phyloP scores from a whole-genome alignment of 2,888 invertebrate species.

The Limnephilus marmoratus region DNA sequence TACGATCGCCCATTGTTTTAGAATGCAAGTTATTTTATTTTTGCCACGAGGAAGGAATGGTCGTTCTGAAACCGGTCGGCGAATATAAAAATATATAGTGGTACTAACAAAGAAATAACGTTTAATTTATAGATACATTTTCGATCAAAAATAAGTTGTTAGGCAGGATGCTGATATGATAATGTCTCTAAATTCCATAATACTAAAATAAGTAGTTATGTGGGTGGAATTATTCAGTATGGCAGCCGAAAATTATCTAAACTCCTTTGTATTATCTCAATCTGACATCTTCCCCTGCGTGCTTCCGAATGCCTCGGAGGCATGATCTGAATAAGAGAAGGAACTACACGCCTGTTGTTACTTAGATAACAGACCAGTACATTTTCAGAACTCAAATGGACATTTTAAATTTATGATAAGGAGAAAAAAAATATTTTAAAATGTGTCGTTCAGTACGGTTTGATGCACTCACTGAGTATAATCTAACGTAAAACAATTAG shows the following conservation, averaged over 20 bases:
- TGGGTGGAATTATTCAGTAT: neutral
- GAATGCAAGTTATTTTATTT: too few relatives aligned
- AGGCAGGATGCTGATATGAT: neutral
- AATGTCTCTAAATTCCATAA: neutral
- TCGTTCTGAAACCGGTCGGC: too few relatives aligned
- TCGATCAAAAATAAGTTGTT: neutral
- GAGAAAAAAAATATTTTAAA: neutral
- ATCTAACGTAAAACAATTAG: neutral
- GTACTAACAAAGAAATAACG: too few relatives aligned
- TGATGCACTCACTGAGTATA: neutral
- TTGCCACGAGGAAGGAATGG: too few relatives aligned
- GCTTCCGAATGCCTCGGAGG: neutral
- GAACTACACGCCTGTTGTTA: neutral
- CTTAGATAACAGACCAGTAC: too few relatives aligned
- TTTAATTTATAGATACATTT: neutral
- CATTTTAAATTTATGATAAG: too few relatives aligned
- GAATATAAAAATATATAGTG: too few relatives aligned
- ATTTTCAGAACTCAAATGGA: too few relatives aligned
- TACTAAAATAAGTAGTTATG: neutral
- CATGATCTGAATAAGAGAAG: neutral
- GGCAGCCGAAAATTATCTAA: neutral
- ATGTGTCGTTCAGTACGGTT: neutral
- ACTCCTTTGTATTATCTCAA: neutral
- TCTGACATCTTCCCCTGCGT: conserved; percentile 2
- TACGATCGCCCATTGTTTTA: too few relatives aligned